A percentile compares a stretch with the other conserved stretches of the same genome.
Conservation (phyloP, 1,140 invertebrate genomes). For the Oncopeltus fasciatus region DNA sequence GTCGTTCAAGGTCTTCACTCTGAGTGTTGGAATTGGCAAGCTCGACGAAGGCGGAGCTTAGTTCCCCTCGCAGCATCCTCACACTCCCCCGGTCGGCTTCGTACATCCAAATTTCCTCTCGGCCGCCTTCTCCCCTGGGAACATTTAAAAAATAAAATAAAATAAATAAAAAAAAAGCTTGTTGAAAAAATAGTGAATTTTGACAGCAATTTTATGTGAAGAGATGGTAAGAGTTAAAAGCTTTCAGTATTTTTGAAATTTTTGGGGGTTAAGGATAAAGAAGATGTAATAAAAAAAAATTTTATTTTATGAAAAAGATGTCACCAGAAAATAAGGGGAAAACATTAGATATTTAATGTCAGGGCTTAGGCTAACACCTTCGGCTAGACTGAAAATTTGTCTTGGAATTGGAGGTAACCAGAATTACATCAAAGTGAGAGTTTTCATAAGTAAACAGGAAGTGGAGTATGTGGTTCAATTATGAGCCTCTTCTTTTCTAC, state of each 20-base stretch:
- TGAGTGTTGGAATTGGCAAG: constrained; percentile 67
- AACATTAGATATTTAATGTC: too few species aligned
- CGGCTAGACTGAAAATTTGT: too few species aligned
- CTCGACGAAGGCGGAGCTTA: constrained; percentile 65
- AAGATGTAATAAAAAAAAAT: too few species aligned
- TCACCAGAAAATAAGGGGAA: too few species aligned
- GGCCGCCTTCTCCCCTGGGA: constrained; percentile 31
- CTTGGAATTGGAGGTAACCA: too few species aligned
- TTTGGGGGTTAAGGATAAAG: neutral
- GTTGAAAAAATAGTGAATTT: neutral
- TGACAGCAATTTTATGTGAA: too few species aligned
- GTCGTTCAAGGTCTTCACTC: constrained; percentile 42
- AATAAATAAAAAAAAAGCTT: neutral
- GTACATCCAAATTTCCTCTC: constrained; percentile 74
- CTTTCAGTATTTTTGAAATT: constrained; percentile 18
- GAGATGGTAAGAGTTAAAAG: neutral
- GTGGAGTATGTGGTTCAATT: too few species aligned
- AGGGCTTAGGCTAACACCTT: too few species aligned
- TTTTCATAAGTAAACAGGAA: too few species aligned
- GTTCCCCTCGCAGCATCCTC: constrained; percentile 52
- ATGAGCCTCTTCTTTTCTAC: too few species aligned
- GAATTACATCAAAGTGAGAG: too few species aligned
- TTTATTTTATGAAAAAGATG: too few species aligned
- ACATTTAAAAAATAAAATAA: constrained; percentile 12
- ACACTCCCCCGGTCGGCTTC: constrained; percentile 49